Conservation (phyloP, 2,113 vertebrate genomes). For the Naja naja region DNA sequence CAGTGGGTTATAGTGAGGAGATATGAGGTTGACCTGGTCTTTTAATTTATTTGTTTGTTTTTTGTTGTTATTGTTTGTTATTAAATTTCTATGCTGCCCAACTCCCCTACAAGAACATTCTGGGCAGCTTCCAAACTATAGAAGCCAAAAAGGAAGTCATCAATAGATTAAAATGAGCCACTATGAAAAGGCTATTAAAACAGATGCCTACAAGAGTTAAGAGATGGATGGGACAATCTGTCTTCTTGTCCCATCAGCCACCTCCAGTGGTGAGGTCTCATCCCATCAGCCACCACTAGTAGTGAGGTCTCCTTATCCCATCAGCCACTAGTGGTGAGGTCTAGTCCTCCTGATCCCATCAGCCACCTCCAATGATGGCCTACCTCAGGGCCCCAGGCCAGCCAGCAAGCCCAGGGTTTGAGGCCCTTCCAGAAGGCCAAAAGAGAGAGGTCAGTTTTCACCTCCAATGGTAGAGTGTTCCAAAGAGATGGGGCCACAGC, state of each 20-base stretch:
- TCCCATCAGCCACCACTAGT: too few relatives aligned
- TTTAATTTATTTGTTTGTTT: not conserved
- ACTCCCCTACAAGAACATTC: not conserved
- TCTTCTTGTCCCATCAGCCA: not conserved
- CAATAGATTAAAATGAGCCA: not conserved
- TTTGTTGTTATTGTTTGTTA: not conserved
- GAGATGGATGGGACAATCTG: not conserved
- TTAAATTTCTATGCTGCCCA: not conserved
- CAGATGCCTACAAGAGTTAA: not conserved
- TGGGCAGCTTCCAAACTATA: not conserved
- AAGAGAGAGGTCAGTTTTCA: not conserved
- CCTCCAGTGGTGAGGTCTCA: too few relatives aligned
- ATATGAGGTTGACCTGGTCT: slow-evolving; percentile 15
- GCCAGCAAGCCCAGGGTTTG: not conserved
- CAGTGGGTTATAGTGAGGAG: slow-evolving; percentile 31
- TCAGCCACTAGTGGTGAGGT: too few relatives aligned
- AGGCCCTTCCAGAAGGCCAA: not conserved
- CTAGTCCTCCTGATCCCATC: too few relatives aligned
- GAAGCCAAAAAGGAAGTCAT: not conserved
- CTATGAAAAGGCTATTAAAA: not conserved
- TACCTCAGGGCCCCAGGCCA: not conserved
- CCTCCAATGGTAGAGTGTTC: not conserved
- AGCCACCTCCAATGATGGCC: too few relatives aligned
- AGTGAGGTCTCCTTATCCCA: too few relatives aligned
- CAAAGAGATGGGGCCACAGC: not conserved